A percentile compares a stretch with the other conserved stretches of the same genome.
These are phyloP conservation scores for Coenonympha glycerion DNA, from an alignment of 2,888 invertebrate species.

Conservation along the genomic window DNA sequence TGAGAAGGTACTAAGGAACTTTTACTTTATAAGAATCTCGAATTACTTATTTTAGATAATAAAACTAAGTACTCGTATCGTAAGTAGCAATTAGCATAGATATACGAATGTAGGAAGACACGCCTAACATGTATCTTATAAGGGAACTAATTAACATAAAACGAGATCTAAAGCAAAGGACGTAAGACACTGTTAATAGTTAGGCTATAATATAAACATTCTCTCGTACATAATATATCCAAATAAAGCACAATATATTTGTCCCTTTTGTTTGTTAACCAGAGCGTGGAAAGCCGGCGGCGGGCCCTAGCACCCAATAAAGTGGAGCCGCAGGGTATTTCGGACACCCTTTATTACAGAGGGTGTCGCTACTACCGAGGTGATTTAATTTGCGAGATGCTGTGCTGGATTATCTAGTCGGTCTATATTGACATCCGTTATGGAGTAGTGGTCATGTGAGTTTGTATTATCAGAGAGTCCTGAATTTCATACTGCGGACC, in stretches of 20 bases:
- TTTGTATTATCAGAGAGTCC: neutral
- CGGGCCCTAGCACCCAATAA: constrained; percentile 11
- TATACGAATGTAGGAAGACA: too few species aligned
- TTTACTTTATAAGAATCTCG: too few species aligned
- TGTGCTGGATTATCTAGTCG: constrained; percentile 6
- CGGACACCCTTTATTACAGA: constrained; percentile 12
- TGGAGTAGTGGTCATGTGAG: neutral
- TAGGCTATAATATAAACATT: neutral
- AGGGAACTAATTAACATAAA: too few species aligned
- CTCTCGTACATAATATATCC: too few species aligned
- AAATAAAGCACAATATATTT: neutral
- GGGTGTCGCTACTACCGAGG: constrained; percentile 8
- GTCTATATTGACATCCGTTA: neutral
- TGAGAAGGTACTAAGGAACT: too few species aligned
- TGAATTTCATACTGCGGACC: too few species aligned
- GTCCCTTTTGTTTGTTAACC: constrained; percentile 11
- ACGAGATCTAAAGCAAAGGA: too few species aligned
- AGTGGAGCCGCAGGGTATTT: constrained; percentile 14
- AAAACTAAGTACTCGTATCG: too few species aligned
- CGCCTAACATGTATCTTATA: too few species aligned
- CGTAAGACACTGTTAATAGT: neutral
- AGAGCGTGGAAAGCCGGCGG: constrained; percentile 8
- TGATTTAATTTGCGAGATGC: constrained; percentile 12
- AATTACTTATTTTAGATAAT: too few species aligned
- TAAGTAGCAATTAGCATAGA: too few species aligned